Evolutionary conservation across 2,113 vertebrate genomes (phyloP), one percentile per base, ranked within the genome.

Genomic region (Falco punctatus): DNA sequence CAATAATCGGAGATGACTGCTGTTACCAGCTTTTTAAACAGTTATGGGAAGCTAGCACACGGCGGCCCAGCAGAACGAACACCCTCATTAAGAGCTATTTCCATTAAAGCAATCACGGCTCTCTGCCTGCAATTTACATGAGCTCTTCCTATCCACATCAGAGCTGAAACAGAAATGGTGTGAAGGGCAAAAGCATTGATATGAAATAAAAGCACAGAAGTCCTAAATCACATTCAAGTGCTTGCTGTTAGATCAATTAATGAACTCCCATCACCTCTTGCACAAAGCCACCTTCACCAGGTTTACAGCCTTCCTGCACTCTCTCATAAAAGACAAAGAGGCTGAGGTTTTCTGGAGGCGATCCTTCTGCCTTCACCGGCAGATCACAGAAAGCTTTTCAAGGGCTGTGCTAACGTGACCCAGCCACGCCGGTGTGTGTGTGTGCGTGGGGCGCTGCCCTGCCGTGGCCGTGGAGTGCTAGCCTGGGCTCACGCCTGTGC

Each of bases 41-140:
- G 83, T 81, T 92, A 84, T 58, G 58, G 62, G 54, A 62, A 96
- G 33, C 75, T 80, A 82, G 86, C 83, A 92, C 70, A 26, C 52
- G 55, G 75, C 62, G 83, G 61, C 75, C 81, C 86, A 86, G 83
- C 30, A 96, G 86, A 96, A 97, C 3, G 10, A 96, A 96, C 65
- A 87, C 52, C 72, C 69, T 96, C 82, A 55, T 96, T 96, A 96
- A 91, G 78, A 95, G 78, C 88, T 90, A 92, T 94, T 95, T 92
- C 88, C 78, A 95, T 92, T 97, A 96, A 90, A 95, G 75, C 65
- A 92, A 85, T 96, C 92, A 92, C 92, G 86, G 83, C 79, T 28
- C 62, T 96, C 66, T 96, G 88, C 62, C 93, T 96, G 90, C 59
- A 95, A 94, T 96, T 96, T 97, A 93, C 79, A 88, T 69, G 70